phyloP scores from a whole-genome alignment of 2,113 vertebrate genomes.

The Tupaia tana region DNA sequence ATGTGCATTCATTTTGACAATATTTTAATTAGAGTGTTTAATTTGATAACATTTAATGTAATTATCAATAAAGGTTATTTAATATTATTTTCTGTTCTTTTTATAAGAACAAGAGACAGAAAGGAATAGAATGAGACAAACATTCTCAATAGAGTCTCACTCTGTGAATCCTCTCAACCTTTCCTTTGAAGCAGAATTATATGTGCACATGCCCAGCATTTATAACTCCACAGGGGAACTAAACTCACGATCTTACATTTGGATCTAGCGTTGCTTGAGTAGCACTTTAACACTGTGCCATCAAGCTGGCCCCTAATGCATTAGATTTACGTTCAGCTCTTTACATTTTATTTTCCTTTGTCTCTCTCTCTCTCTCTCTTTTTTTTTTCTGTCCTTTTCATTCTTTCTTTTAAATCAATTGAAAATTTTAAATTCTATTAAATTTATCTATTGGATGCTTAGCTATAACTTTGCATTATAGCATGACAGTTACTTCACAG shows the following conservation, averaged over 20 bases:
- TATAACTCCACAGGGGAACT: no score
- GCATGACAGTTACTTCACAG: not conserved
- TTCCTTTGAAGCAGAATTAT: no score
- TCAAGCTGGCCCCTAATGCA: no score
- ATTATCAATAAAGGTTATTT: not conserved
- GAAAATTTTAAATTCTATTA: not conserved
- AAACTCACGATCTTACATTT: no score
- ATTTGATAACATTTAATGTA: not conserved
- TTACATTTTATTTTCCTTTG: not conserved
- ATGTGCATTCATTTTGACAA: not conserved
- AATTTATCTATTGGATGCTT: not conserved
- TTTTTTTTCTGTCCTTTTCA: not conserved
- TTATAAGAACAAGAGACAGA: no score
- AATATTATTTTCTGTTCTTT: no score
- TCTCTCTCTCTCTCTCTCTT: not conserved
- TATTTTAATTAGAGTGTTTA: not conserved
- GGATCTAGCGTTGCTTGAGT: no score
- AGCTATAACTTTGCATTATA: not conserved
- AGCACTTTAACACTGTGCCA: no score
- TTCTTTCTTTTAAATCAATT: not conserved
- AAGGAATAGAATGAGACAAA: no score
- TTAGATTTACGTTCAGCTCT: not conserved
- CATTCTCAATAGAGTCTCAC: no score
- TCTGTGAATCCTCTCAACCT: no score
- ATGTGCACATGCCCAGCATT: no score